A percentile compares a stretch with the other conserved stretches of the same genome.
Evolutionary conservation across 2,888 invertebrate genomes (phyloP).

Genomic region (Amphimallon solstitiale): DNA sequence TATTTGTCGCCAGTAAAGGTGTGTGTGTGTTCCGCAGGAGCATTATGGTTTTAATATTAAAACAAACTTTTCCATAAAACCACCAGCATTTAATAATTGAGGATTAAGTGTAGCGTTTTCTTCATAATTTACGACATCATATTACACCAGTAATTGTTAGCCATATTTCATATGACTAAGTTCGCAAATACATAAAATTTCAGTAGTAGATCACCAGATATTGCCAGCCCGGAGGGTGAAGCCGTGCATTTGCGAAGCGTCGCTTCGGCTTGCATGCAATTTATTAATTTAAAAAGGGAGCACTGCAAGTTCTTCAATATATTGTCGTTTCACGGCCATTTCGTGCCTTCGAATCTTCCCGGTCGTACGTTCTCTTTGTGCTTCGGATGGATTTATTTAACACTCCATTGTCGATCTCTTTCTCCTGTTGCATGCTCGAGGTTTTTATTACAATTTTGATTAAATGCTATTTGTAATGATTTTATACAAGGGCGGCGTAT

Average conservation of each 20-base stretch:
- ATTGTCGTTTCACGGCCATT: conserved; percentile 3
- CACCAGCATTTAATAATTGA: conserved; percentile 38
- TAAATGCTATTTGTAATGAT: conserved; percentile 42
- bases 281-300: conserved; percentile 41
- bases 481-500: too few species aligned
- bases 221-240: conserved; percentile 54
- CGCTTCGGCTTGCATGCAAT: conserved; percentile 30
- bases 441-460: conserved; percentile 48
- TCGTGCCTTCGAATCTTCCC: not conserved
- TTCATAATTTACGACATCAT: conserved; percentile 42
- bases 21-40: not conserved
- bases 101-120: conserved; percentile 27
- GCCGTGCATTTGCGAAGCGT: conserved; percentile 43
- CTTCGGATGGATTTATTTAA: conserved; percentile 34
- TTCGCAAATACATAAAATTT: conserved; percentile 56
- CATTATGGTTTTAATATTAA: not conserved
- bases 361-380: conserved; percentile 29
- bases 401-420: not conserved
- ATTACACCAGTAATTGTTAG: conserved; percentile 45
- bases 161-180: conserved; percentile 47
- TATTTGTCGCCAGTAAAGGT: not conserved
- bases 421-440: conserved; percentile 30
- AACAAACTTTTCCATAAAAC: conserved; percentile 28
- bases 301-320: not conserved
- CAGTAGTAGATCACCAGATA: conserved; percentile 57